These are phyloP conservation scores for Antheraea mylitta DNA, from an alignment of 1,140 invertebrate genomes.

Conservation along the genomic window DNA sequence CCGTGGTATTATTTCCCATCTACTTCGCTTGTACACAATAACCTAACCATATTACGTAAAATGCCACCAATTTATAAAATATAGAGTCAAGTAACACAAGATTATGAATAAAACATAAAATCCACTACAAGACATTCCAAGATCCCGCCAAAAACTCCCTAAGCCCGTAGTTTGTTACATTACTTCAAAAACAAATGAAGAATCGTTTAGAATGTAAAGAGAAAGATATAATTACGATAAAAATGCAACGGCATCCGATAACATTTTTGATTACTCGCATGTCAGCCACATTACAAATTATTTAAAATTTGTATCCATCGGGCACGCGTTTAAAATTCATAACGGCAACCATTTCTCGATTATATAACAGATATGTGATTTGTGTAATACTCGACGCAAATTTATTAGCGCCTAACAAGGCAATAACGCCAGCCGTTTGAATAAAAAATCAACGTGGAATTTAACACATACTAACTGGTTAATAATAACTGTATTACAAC, in stretches of 20 bases:
- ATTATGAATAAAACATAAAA: too few species aligned
- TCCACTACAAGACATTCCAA: too few species aligned
- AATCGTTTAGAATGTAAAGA: too few species aligned
- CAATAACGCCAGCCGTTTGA: not conserved
- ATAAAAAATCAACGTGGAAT: slow-evolving; percentile 4
- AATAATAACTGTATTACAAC: not conserved
- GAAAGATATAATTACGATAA: too few species aligned
- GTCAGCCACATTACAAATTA: not conserved
- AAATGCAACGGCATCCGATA: not conserved
- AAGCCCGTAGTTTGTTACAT: too few species aligned
- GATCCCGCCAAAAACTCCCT: too few species aligned
- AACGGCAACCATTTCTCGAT: slow-evolving; percentile 8
- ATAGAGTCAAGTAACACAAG: too few species aligned
- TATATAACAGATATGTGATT: slow-evolving; percentile 7
- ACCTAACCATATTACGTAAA: too few species aligned
- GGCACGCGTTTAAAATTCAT: slow-evolving; percentile 8
- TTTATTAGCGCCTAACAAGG: slow-evolving; percentile 1
- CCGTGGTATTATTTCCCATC: too few species aligned
- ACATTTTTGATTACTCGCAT: not conserved
- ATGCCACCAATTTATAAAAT: too few species aligned
- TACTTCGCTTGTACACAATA: too few species aligned
- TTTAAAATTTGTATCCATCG: not conserved
- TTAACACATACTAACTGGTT: not conserved
- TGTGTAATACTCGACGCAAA: not conserved
- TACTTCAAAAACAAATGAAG: too few species aligned